Base-by-base conservation (phyloP, 2,888 invertebrate species). In the Himalopsyche japonica region DNA sequence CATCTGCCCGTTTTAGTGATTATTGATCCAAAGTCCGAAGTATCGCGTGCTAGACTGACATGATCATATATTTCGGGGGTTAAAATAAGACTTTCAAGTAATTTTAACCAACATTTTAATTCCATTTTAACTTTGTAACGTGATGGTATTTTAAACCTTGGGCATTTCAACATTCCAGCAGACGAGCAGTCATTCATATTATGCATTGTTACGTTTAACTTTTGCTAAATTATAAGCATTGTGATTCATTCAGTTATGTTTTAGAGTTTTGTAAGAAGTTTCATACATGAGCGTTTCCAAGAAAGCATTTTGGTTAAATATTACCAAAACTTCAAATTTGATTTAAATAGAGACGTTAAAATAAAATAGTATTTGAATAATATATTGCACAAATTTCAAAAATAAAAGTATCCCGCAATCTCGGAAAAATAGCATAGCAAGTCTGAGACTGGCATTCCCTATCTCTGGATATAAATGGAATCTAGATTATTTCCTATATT, bases 71-170 rank as follows among this genome's bases (percentile, higher is more conserved):
- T 80, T 83, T 81, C 79, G 80, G n/a, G n/a, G 85, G 85, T 85
- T 85, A 86, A 83, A 82, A 82, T 86, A 85, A 86, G 85, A 83
- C 43, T 48, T 82, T 80, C 32, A 76, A 81, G 86, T 85, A 85
- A 85, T 86, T 86, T 86, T 83, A 85, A 85, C 79, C 85, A 79
- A 76, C 83, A 82, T 81, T 85, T 76, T 70, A 70, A 70, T 70
- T 70, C 70, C 30, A 70, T 70, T 70, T 70, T 70, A 70, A 70
- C 70, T 70, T 70, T 4, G 27, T 70, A 70, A 70, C 70, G 70
- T 20, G 70, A 70, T 70, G 70, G 12, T 70, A 70, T 70, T 70
- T 70, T 64, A 64, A 64, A 15, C 70, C 27, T 70, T 3, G 1
- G 70, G 30, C 70, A 70, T 70, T 70, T 27, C 70, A 27, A 70